These are phyloP conservation scores for Leucoraja erinaceus DNA, from an alignment of 2,113 vertebrate genomes.

Conservation along the genomic window DNA sequence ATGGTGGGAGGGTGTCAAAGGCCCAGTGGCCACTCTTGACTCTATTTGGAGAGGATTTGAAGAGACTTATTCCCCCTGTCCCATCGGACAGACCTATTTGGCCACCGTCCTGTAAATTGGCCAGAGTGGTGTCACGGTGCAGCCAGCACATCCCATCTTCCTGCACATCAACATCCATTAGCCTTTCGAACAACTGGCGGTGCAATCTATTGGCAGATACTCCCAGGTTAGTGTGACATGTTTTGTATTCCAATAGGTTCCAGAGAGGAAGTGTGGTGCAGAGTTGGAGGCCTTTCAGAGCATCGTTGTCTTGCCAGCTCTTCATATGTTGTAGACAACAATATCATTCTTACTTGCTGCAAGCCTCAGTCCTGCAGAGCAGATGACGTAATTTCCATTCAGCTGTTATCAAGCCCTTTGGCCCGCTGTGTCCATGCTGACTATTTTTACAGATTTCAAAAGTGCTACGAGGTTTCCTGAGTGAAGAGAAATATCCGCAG, in stretches of 20 bases:
- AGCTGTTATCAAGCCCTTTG: not conserved
- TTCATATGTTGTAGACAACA: too few relatives aligned
- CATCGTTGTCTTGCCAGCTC: too few relatives aligned
- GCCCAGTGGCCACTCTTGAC: conserved; percentile 58
- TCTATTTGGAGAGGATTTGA: conserved; percentile 57
- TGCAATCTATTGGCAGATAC: conserved; percentile 25
- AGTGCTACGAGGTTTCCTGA: not conserved
- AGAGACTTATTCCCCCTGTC: conserved; percentile 48
- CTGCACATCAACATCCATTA: conserved; percentile 47
- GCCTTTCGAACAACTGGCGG: conserved; percentile 51
- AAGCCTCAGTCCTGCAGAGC: too few relatives aligned
- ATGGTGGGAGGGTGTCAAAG: conserved; percentile 52
- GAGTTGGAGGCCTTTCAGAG: too few relatives aligned
- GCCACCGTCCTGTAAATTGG: conserved; percentile 57
- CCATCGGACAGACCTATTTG: conserved; percentile 49
- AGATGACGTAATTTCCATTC: too few relatives aligned
- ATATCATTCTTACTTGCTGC: too few relatives aligned
- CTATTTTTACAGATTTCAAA: conserved; percentile 46
- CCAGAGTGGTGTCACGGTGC: conserved; percentile 60
- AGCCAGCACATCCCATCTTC: conserved; percentile 57
- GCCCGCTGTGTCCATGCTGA: not conserved
- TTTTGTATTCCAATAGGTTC: not conserved
- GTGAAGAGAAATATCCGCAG: not conserved
- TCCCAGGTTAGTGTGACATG: conserved; percentile 41
- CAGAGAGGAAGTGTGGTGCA: conserved; percentile 42